Evolutionary conservation across 2,797 vertebrate species (phyloP).

Genomic region (Phoebastria nigripes): DNA sequence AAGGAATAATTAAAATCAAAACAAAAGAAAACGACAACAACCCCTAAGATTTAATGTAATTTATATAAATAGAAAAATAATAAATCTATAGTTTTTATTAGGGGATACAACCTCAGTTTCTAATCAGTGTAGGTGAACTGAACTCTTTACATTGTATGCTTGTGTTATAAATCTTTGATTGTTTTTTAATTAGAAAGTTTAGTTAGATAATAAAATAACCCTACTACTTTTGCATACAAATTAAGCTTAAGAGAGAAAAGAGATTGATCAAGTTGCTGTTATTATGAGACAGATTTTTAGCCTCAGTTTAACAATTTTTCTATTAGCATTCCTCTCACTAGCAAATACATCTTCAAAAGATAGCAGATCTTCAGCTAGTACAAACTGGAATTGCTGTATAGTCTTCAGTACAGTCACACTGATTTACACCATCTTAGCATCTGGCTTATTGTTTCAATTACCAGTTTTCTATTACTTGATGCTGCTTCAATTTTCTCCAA

Average conservation of each 20-base stretch:
- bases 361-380: not conserved
- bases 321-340: not conserved
- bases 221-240: not conserved
- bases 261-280: not conserved
- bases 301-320: not conserved
- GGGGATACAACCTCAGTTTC: not conserved
- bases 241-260: not conserved
- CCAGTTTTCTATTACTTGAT: not conserved
- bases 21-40: not conserved
- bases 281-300: not conserved
- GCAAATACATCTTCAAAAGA: not conserved
- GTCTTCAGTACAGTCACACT: not conserved
- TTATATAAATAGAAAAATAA: not conserved
- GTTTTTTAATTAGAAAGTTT: constrained; percentile 34
- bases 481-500: constrained; percentile 14
- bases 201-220: not conserved
- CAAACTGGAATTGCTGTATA: not conserved
- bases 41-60: not conserved
- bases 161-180: not conserved
- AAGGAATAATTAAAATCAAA: not conserved
- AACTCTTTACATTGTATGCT: not conserved
- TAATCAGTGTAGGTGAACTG: not conserved
- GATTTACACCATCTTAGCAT: constrained; percentile 17
- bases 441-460: constrained; percentile 29
- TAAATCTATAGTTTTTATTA: not conserved